Percentiles rank a stretch among this genome's conserved stretches.
Evolutionary conservation across 2,888 invertebrate genomes (phyloP).

Genomic region (Metallyticus violacea): DNA sequence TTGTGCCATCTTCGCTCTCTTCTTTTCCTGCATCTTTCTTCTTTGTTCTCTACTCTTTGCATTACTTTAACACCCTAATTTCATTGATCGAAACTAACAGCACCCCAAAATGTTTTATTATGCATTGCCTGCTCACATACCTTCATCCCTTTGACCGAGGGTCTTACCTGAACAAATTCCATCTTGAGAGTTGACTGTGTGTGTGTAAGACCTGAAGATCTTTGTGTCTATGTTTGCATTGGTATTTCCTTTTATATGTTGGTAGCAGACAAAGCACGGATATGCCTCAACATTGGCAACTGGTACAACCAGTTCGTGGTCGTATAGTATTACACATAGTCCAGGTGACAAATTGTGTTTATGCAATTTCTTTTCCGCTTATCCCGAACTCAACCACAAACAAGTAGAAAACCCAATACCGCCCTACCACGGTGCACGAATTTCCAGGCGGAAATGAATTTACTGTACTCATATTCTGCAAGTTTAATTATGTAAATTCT

Average conservation of each 20-base stretch:
- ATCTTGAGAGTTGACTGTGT: background rate
- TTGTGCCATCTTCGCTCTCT: no score
- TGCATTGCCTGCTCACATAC: no score
- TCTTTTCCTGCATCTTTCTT: no score
- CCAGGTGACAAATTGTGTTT: background rate
- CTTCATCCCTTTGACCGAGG: no score
- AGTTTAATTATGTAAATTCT: background rate
- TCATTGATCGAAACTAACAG: no score
- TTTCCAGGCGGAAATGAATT: background rate
- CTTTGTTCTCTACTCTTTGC: no score
- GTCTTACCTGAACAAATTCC: background rate
- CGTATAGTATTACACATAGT: background rate
- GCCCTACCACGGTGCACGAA: no score
- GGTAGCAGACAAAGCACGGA: background rate
- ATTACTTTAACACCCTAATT: no score
- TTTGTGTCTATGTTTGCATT: background rate
- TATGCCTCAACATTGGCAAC: background rate
- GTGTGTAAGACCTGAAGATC: background rate
- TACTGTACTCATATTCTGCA: background rate
- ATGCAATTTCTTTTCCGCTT: background rate
- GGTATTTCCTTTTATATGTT: background rate
- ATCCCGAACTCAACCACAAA: background rate
- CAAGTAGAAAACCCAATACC: background rate
- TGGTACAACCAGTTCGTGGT: background rate
- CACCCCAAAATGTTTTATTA: no score